A percentile compares a stretch with the other conserved stretches of the same genome.
Conservation (phyloP, 1,140 invertebrate species). For the Drosophila baimaii region DNA sequence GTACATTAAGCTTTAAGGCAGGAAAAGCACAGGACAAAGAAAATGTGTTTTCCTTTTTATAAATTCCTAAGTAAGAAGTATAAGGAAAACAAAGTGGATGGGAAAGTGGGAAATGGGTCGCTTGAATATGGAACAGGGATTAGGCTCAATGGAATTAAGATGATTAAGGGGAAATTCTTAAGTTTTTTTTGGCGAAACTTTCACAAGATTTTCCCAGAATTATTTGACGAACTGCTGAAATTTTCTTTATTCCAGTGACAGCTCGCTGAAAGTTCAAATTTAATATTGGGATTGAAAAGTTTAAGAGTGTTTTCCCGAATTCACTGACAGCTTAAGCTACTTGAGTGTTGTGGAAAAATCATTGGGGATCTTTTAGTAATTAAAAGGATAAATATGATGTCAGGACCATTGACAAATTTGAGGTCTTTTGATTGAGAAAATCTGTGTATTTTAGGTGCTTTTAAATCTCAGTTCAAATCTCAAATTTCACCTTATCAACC, state of each 20-base stretch:
- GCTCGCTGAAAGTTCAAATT: slow-evolving; percentile 16
- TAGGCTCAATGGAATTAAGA: slow-evolving; percentile 43
- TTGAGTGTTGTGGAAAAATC: not conserved
- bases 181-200: slow-evolving; percentile 10
- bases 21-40: slow-evolving; percentile 40
- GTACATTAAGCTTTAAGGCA: slow-evolving; percentile 80
- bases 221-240: slow-evolving; percentile 19
- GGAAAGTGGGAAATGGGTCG: slow-evolving; percentile 9
- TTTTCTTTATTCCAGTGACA: slow-evolving; percentile 1
- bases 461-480: not conserved
- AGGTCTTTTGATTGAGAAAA: not conserved
- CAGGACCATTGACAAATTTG: not conserved
- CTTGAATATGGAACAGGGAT: slow-evolving; percentile 23
- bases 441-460: not conserved
- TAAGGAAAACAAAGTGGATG: slow-evolving; percentile 36
- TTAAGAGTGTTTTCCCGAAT: slow-evolving; percentile 1
- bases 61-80: slow-evolving; percentile 54
- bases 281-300: slow-evolving; percentile 27
- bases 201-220: slow-evolving; percentile 3
- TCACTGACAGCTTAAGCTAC: slow-evolving; percentile 14
- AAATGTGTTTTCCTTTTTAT: slow-evolving; percentile 33
- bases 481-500: not conserved
- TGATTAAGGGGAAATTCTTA: slow-evolving; percentile 25
- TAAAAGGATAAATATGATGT: not conserved
- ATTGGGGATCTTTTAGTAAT: not conserved